phyloP scores from a whole-genome alignment of 2,113 vertebrate species.

The Cygnus buccinator region DNA sequence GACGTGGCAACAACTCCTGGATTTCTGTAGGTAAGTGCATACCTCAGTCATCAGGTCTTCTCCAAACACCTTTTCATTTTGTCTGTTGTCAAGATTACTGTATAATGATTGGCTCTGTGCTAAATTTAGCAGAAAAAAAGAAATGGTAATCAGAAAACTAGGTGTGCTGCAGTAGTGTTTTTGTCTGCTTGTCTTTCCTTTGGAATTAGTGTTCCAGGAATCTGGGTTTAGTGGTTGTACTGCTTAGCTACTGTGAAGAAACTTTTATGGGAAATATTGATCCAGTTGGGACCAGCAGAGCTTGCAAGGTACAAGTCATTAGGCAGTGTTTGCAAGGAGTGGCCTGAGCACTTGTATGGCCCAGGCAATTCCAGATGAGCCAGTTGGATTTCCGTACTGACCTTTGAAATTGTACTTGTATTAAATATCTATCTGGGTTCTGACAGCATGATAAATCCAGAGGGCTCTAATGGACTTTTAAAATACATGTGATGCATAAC shows the following conservation, averaged over 20 bases:
- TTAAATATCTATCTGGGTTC: conserved; percentile 4
- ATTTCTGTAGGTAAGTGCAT: neutral
- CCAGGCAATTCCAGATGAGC: neutral
- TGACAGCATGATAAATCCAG: neutral
- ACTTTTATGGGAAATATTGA: neutral
- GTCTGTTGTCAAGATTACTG: neutral
- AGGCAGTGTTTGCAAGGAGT: neutral
- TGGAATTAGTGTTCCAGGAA: neutral
- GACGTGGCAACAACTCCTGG: neutral
- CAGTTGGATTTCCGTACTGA: neutral
- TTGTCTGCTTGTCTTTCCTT: neutral
- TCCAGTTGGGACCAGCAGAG: neutral
- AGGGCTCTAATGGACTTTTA: neutral
- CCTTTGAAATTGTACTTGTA: neutral
- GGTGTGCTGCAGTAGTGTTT: neutral
- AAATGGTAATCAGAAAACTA: neutral
- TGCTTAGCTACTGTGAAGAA: neutral
- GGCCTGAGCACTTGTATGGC: neutral
- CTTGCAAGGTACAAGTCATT: neutral
- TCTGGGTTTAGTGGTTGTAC: neutral
- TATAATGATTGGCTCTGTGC: neutral
- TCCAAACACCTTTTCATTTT: neutral
- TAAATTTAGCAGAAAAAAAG: neutral
- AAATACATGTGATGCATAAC: neutral
- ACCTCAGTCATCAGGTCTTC: neutral